phyloP scores from a whole-genome alignment of 2,113 vertebrate genomes.

The Triplophysa tibetana region DNA sequence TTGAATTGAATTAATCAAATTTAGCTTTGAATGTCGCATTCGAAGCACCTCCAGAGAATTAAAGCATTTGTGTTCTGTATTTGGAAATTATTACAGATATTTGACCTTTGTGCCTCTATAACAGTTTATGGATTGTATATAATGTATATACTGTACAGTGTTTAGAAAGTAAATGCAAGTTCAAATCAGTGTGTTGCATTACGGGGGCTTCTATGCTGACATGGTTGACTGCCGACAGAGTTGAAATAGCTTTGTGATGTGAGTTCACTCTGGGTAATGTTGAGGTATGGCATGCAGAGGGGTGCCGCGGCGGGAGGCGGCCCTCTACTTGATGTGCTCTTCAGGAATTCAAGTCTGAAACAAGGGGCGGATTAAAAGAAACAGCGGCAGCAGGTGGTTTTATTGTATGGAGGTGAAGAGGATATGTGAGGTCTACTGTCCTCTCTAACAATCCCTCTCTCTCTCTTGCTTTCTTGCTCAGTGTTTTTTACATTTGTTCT shows the following conservation, averaged over 20 bases:
- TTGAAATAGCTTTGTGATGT: not conserved
- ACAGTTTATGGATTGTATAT: too few relatives aligned
- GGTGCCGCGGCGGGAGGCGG: constrained; percentile 12
- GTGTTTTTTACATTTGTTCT: not conserved
- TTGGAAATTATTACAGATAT: too few relatives aligned
- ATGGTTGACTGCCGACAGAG: constrained; percentile 29
- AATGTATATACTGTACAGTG: not conserved
- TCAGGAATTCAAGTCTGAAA: constrained; percentile 69
- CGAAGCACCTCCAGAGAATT: too few relatives aligned
- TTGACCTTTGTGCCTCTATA: too few relatives aligned
- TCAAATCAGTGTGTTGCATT: constrained; percentile 15
- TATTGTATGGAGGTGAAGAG: constrained; percentile 53
- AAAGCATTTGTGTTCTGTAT: too few relatives aligned
- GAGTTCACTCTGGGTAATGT: constrained; percentile 31
- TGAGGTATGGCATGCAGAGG: constrained; percentile 48
- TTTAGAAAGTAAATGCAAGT: not conserved
- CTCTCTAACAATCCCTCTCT: constrained; percentile 39
- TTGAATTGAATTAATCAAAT: too few relatives aligned
- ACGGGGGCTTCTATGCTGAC: constrained; percentile 14
- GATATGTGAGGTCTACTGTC: constrained; percentile 47
- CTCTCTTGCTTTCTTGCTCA: not conserved
- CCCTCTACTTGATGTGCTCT: constrained; percentile 61
- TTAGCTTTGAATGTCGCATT: too few relatives aligned
- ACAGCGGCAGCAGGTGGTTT: constrained; percentile 58
- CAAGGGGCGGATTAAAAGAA: constrained; percentile 59